Conservation (phyloP, 2,113 vertebrate genomes). For the Otolemur garnettii region DNA sequence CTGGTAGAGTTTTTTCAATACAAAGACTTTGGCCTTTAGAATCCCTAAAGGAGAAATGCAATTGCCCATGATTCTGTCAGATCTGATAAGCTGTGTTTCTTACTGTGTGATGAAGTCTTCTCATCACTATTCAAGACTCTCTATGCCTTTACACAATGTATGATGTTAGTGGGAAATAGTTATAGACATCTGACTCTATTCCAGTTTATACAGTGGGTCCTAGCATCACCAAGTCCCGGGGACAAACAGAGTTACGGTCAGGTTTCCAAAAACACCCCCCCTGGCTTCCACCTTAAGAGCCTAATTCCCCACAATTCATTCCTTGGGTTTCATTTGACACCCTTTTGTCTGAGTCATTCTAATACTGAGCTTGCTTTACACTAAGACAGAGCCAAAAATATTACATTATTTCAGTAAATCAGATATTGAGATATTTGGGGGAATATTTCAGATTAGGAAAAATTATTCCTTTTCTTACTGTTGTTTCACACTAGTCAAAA, state of each 20-base stretch:
- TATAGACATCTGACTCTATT: background rate
- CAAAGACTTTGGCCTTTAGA: background rate
- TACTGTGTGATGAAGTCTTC: background rate
- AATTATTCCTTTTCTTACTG: background rate
- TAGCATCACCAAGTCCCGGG: background rate
- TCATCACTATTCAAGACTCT: background rate
- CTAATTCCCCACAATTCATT: background rate
- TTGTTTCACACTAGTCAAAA: conserved; percentile 42
- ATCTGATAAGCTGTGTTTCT: background rate
- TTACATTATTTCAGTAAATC: conserved; percentile 20
- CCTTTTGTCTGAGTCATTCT: background rate
- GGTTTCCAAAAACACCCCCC: background rate
- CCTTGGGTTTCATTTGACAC: background rate
- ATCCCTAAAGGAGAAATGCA: background rate
- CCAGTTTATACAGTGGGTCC: background rate
- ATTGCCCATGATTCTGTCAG: background rate
- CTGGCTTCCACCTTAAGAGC: background rate
- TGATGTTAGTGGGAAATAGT: background rate
- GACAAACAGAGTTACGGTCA: background rate
- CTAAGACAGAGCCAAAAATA: background rate
- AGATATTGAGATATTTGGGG: background rate
- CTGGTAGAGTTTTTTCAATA: background rate
- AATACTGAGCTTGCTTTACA: background rate
- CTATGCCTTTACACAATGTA: background rate
- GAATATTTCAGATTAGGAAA: background rate